These are phyloP conservation scores for Drosophila rellima DNA, from an alignment of 2,888 invertebrate species.

Conservation along the genomic window DNA sequence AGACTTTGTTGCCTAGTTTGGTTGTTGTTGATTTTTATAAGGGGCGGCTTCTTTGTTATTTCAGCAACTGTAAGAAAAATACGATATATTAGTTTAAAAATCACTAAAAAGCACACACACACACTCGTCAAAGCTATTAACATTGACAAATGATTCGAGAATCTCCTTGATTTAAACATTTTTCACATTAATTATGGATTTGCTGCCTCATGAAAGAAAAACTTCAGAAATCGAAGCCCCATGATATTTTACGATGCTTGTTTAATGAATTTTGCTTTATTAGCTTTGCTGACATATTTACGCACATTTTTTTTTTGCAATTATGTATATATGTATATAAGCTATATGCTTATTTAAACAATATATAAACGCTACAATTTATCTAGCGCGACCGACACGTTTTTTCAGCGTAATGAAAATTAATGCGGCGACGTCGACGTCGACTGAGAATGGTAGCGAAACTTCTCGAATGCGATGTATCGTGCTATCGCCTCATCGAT, in stretches of 20 bases:
- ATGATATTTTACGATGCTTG: neutral
- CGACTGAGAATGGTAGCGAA: slow-evolving; percentile 55
- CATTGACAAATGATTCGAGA: slow-evolving; percentile 51
- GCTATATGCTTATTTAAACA: slow-evolving; percentile 46
- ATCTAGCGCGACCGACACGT: slow-evolving; percentile 59
- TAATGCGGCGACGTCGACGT: slow-evolving; percentile 59
- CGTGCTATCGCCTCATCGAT: slow-evolving; percentile 31
- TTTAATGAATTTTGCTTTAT: slow-evolving; percentile 10
- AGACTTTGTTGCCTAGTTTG: slow-evolving; percentile 56
- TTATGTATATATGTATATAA: slow-evolving; percentile 27
- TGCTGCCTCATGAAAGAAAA: slow-evolving; percentile 39
- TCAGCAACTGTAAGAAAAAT: slow-evolving; percentile 58
- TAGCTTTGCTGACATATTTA: slow-evolving; percentile 18
- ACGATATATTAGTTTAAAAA: slow-evolving; percentile 44
- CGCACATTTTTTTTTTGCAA: slow-evolving; percentile 41
- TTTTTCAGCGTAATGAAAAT: slow-evolving; percentile 65
- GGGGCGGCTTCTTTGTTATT: slow-evolving; percentile 47
- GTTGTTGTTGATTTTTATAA: slow-evolving; percentile 10
- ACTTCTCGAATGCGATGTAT: slow-evolving; percentile 53
- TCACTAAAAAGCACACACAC: slow-evolving; percentile 24
- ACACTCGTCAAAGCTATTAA: slow-evolving; percentile 19
- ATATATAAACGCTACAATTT: slow-evolving; percentile 51
- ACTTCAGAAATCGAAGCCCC: slow-evolving; percentile 16
- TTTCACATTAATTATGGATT: slow-evolving; percentile 67
- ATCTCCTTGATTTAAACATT: slow-evolving; percentile 29